phyloP scores from a whole-genome alignment of 2,797 vertebrate species.

The Geotrypetes seraphini region DNA sequence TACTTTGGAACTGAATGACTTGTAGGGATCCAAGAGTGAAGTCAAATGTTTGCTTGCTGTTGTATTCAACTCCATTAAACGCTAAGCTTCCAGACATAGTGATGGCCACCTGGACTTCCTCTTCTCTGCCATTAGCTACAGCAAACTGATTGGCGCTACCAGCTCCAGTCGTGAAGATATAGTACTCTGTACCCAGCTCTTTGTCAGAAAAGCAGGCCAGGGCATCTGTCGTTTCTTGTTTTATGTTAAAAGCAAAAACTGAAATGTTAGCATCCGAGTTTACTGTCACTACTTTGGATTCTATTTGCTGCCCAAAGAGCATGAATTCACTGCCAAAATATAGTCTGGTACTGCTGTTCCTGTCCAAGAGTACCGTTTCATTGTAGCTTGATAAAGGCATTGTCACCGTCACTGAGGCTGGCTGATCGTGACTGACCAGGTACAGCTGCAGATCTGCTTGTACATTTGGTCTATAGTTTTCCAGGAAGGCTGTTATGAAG shows the following conservation, averaged over 20 bases:
- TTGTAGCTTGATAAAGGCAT: background rate
- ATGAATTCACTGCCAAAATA: background rate
- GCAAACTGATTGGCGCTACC: background rate
- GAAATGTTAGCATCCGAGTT: background rate
- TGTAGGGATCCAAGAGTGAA: background rate
- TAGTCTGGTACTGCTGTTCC: background rate
- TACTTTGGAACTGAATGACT: conserved; percentile 1
- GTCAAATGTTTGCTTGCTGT: background rate
- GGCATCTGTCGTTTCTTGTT: background rate
- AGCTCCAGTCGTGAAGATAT: background rate
- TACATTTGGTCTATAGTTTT: background rate
- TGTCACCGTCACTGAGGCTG: background rate
- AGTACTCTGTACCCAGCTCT: conserved; percentile 3
- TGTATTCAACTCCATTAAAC: background rate
- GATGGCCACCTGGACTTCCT: background rate
- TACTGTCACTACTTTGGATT: background rate
- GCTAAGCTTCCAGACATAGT: background rate
- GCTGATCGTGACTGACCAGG: conserved; percentile 1
- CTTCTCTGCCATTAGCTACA: conserved; percentile 2
- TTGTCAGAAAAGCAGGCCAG: background rate
- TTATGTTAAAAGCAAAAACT: background rate
- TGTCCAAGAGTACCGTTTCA: background rate
- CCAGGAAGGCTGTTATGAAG: background rate
- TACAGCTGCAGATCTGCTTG: background rate
- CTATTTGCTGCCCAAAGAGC: background rate